Evolutionary conservation across 2,888 invertebrate species (phyloP), one percentile per base, ranked within the genome.

Genomic region (Phaedon cochleariae): DNA sequence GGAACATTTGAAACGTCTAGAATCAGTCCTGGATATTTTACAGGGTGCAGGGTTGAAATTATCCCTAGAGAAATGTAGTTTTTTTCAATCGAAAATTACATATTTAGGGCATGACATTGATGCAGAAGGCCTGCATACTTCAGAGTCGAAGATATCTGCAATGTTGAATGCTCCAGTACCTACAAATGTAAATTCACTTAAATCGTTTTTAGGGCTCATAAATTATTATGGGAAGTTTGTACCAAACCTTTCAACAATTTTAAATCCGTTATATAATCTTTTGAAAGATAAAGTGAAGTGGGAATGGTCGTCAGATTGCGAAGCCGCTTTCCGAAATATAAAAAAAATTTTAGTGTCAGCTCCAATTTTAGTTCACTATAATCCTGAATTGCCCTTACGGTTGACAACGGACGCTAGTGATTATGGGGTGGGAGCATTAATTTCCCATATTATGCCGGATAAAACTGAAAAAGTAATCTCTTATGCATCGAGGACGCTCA

Each of bases 101-200:
- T 74, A 68, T 59, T 59, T 75, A n/a, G 74, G 74, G 1, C 69
- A 71, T 62, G 22, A n/a, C 9, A 62, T 77, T 12, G 67, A 72
- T 52, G n/a, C n/a, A n/a, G n/a, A n/a, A n/a, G n/a, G n/a, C n/a
- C n/a, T n/a, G n/a, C n/a, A n/a, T n/a, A n/a, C n/a, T n/a, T n/a
- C n/a, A n/a, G n/a, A n/a, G n/a, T n/a, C n/a, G n/a, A n/a, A n/a
- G n/a, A n/a, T n/a, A 61, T 57, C 20, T 17, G 71, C 65, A 5
- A 72, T 77, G n/a, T 0, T 54, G 34, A 51, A 59, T 21, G 49
- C 54, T 15, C 59, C 62, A 7, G 6, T 12, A 29, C 69, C 69
- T 9, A 41, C 6, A 10, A n/a, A 22, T 26, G 15, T 51, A 21
- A 12, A 9, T 18, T 21, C 21, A 17, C 21, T 49, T 6, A 12